Conservation (phyloP, 2,797 vertebrate species). For the Gorsachius magnificus region DNA sequence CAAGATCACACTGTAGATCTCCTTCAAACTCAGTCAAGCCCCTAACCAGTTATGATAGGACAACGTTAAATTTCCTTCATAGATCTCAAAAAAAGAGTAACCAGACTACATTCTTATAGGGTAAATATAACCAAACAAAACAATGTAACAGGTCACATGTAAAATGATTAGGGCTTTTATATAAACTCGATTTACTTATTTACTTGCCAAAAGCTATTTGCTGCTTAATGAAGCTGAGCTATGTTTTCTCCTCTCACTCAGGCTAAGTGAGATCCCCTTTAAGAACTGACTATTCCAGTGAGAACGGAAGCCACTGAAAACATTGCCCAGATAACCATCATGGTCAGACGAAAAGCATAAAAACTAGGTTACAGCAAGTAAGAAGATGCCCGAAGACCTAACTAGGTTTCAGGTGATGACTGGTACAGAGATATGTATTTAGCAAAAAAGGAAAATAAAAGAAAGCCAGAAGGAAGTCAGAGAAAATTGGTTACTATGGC, state of each 20-base stretch:
- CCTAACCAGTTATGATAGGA: background rate
- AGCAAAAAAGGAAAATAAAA: background rate
- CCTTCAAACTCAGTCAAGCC: background rate
- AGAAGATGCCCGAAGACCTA: background rate
- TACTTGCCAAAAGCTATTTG: slow-evolving; percentile 19
- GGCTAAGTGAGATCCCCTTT: background rate
- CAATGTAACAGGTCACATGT: background rate
- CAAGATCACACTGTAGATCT: background rate
- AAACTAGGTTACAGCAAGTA: background rate
- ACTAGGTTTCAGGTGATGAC: background rate
- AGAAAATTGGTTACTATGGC: background rate
- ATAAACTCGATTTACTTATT: background rate
- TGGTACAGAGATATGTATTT: background rate
- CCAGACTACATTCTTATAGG: background rate
- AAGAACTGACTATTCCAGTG: background rate
- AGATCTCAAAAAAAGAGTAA: background rate
- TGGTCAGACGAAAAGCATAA: background rate
- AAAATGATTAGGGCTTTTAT: slow-evolving; percentile 27
- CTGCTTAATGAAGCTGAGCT: slow-evolving; percentile 26
- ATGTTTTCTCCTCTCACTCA: background rate
- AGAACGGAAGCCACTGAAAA: background rate
- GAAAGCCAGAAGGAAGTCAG: background rate
- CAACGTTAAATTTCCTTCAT: background rate
- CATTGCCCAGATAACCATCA: background rate
- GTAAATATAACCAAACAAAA: slow-evolving; percentile 2